Evolutionary conservation across 2,113 vertebrate species (phyloP), one percentile per base, ranked within the genome.

Genomic region (Plecturocebus donacophilus): DNA sequence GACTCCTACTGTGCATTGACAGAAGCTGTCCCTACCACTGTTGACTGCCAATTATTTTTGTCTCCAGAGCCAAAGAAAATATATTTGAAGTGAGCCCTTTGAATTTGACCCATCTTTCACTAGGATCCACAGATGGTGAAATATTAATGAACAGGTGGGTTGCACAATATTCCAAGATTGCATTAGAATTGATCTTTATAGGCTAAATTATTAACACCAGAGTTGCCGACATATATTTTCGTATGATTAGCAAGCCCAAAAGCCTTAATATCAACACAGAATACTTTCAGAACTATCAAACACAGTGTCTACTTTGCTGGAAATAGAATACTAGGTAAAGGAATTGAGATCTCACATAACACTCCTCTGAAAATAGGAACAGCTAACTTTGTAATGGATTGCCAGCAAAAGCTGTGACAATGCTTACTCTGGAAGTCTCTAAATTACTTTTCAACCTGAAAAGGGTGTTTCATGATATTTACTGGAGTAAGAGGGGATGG

Each of bases 1-100:
- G 42, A 64, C 87, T 89, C 54, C 87, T 76, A 90, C 25, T 84
- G 40, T 68, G 45, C 49, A 17, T 32, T 95, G 80, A 95, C 17
- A 87, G 76, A 92, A 94, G 42, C 70, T n/a, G 45, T 70, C 91
- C 64, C 77, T 52, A 30, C 89, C 89, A 80, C 70, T 56, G 32
- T 70, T 93, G 21, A 87, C 30, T 84, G 91, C 38, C 91, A 96
- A 84, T 87, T 93, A 54, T 32, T 61, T 86, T 94, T 40, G 49
- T 79, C 81, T 93, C 68, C 47, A 71, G 19, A 83, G 96, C 96
- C 96, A 97, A 97, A 87, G 58, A 86, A 93, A 97, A 94, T 93
- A 90, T 52, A 92, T 92, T 76, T 82, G 93, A 87, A 90, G 52
- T 58, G 35, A 96, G 58, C 12, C 17, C 84, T 97, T 89, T 94